Evolutionary conservation across 2,888 invertebrate species (phyloP).

Genomic region (Masnerella sp.): DNA sequence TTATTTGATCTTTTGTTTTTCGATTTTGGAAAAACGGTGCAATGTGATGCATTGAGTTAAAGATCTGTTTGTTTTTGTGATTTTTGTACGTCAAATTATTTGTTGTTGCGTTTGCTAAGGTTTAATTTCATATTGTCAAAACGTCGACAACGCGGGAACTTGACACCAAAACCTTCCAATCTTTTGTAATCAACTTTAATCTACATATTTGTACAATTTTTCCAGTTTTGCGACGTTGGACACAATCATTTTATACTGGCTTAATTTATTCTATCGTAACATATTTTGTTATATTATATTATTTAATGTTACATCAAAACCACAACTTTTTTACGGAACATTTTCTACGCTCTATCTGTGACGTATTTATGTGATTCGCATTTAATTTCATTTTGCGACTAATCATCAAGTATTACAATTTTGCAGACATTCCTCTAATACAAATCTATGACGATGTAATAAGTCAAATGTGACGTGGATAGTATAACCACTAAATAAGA

Average conservation of each 20-base stretch:
- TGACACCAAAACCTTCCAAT: too few species aligned
- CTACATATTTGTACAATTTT: neutral
- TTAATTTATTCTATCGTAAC: constrained; percentile 13
- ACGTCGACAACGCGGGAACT: too few species aligned
- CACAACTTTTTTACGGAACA: constrained; percentile 2
- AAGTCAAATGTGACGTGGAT: neutral
- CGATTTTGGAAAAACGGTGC: constrained; percentile 32
- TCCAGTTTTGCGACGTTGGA: neutral
- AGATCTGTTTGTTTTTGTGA: constrained; percentile 40
- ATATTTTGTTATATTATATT: neutral
- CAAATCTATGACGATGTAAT: neutral
- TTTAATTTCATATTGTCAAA: too few species aligned
- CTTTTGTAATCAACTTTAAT: constrained; percentile 10
- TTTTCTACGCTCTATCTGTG: constrained; percentile 1
- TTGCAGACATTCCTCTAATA: too few species aligned
- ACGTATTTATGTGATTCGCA: neutral
- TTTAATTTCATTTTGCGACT: constrained; percentile 3
- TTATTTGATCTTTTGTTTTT: too few species aligned
- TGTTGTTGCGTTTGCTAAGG: too few species aligned
- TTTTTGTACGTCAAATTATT: constrained; percentile 32
- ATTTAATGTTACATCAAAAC: neutral
- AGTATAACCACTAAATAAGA: too few species aligned
- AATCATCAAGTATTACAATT: too few species aligned
- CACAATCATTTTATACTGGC: constrained; percentile 18
- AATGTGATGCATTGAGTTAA: constrained; percentile 23